A percentile compares a stretch with the other conserved stretches of the same genome.
These are phyloP conservation scores for Scytalopus superciliaris DNA, from an alignment of 2,113 vertebrate genomes.

Conservation along the genomic window DNA sequence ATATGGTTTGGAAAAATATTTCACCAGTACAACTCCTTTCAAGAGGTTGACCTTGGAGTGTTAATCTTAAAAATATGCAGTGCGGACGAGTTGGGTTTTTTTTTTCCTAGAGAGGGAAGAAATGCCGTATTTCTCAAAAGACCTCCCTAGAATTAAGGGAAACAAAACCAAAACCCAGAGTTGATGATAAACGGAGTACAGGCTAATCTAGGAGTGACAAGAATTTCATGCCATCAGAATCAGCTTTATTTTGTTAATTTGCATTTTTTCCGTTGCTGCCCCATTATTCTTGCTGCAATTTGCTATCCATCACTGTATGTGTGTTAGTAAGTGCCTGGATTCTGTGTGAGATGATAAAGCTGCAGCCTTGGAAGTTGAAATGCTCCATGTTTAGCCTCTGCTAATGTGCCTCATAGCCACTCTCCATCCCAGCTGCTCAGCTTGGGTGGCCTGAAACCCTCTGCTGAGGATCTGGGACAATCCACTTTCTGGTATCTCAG, in stretches of 20 bases:
- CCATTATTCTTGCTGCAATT: not conserved
- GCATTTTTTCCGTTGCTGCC: not conserved
- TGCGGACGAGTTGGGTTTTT: not conserved
- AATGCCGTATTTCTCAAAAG: not conserved
- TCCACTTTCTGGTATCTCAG: not conserved
- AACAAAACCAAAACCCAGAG: not conserved
- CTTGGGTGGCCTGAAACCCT: not conserved
- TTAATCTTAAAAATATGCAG: conserved; percentile 36
- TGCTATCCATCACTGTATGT: not conserved
- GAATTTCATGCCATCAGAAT: not conserved
- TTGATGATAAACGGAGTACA: not conserved
- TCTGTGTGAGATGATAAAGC: not conserved
- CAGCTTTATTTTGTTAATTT: not conserved
- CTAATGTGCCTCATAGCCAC: not conserved
- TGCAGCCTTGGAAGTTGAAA: not conserved
- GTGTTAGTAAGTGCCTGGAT: not conserved
- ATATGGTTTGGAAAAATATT: conserved; percentile 5
- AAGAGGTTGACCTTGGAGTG: not conserved
- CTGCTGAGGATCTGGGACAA: not conserved
- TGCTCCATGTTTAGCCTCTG: not conserved
- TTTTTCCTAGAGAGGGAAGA: not conserved
- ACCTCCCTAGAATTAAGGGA: not conserved
- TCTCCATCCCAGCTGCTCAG: not conserved
- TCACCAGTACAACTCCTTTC: not conserved
- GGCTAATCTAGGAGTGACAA: not conserved